Evolutionary conservation across 92 coral and sea anemone species (phyloP).

Genomic region (Parazoanthus atlanticus): DNA sequence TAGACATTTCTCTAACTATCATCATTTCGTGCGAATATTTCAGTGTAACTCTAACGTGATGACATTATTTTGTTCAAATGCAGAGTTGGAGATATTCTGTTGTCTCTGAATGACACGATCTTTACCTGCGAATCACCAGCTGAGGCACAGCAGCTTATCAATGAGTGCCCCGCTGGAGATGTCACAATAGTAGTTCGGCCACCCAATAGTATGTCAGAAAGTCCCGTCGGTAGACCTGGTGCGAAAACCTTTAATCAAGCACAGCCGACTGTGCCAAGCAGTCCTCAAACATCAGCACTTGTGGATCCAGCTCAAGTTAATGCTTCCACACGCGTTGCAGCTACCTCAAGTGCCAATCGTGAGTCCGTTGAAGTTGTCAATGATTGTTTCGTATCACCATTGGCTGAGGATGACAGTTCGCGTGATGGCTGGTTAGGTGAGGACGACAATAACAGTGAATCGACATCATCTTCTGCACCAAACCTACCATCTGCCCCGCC

Average conservation of each 20-base stretch:
- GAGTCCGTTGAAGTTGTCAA: not conserved
- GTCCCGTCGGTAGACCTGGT: not conserved
- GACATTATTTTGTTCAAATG: conserved; percentile 10
- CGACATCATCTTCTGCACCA: conserved; percentile 35
- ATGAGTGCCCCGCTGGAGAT: conserved; percentile 79
- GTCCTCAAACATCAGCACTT: not conserved
- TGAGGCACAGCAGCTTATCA: conserved; percentile 71
- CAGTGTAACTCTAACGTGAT: not conserved
- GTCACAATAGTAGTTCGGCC: conserved; percentile 78
- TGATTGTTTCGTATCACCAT: not conserved
- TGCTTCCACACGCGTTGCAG: not conserved
- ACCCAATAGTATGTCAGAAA: not conserved
- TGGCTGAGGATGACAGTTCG: not conserved
- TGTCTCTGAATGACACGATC: conserved; percentile 68
- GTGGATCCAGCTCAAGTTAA: not conserved
- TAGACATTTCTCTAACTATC: no score
- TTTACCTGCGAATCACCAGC: conserved; percentile 62
- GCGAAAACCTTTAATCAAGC: not conserved
- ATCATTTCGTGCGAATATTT: no score
- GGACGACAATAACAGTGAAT: conserved; percentile 11
- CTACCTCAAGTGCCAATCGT: not conserved
- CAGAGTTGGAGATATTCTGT: conserved; percentile 83
- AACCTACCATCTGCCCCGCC: conserved; percentile 55
- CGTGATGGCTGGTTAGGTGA: not conserved
- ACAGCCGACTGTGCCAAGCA: not conserved